These are phyloP conservation scores for Brachypterus glaber DNA, from an alignment of 2,888 invertebrate species.

Conservation along the genomic window DNA sequence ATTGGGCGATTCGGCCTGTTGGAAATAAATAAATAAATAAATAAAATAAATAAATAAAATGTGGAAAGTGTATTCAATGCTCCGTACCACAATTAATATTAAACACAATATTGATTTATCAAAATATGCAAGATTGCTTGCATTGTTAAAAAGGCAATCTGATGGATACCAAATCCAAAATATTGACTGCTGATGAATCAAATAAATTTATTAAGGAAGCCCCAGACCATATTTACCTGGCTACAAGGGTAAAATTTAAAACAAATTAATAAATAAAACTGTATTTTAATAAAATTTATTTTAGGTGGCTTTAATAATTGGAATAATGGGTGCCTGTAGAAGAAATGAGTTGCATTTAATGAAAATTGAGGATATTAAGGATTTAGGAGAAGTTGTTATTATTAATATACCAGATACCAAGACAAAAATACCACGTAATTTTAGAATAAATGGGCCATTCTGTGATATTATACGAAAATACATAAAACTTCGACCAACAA, in stretches of 20 bases:
- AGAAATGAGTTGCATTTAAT: conserved; percentile 15
- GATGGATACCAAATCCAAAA: conserved; percentile 28
- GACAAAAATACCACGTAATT: conserved; percentile 10
- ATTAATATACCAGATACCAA: conserved; percentile 13
- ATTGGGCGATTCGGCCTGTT: too few species aligned
- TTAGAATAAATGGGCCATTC: conserved; percentile 8
- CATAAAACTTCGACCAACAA: not conserved
- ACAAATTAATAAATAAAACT: not conserved
- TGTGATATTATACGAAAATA: not conserved
- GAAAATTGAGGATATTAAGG: conserved; percentile 15
- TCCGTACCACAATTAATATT: too few species aligned
- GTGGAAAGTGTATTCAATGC: too few species aligned
- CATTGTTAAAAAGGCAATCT: too few species aligned
- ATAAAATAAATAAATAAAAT: too few species aligned
- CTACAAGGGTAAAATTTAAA: conserved; percentile 4
- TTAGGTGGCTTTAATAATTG: conserved; percentile 17
- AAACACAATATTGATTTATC: too few species aligned
- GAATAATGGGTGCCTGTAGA: conserved; percentile 16
- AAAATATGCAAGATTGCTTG: too few species aligned
- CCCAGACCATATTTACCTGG: conserved; percentile 15
- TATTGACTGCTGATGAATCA: conserved; percentile 25
- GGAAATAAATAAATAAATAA: too few species aligned
- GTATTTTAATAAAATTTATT: not conserved
- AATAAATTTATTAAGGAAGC: conserved; percentile 17
- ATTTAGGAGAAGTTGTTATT: conserved; percentile 11